A percentile compares a stretch with the other conserved stretches of the same genome.
These are phyloP conservation scores for Pseudomyrmex pallidus DNA, from an alignment of 1,140 invertebrate genomes.

Conservation along the genomic window DNA sequence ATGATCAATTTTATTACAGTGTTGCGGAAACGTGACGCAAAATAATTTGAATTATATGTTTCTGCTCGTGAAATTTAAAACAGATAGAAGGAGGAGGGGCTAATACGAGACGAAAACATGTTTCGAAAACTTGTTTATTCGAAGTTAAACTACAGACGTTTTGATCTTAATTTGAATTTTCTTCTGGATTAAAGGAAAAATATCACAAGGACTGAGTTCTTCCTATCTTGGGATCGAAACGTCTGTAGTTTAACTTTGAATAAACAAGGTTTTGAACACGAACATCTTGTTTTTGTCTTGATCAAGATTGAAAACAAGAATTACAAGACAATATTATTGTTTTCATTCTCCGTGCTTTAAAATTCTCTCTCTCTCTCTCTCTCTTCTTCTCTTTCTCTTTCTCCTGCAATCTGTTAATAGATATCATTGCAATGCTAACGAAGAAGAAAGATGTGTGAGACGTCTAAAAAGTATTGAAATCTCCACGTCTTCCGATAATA, in stretches of 20 bases:
- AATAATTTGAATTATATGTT: background rate
- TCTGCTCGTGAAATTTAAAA: too few species aligned
- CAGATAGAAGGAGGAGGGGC: too few species aligned
- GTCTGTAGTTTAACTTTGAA: too few species aligned
- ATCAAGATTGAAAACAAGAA: background rate
- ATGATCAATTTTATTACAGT: background rate
- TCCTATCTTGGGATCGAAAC: too few species aligned
- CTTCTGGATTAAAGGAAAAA: too few species aligned
- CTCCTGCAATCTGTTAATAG: background rate
- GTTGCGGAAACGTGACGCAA: background rate
- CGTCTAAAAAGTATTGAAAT: conserved; percentile 26
- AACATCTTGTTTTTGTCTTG: too few species aligned
- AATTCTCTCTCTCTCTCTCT: background rate
- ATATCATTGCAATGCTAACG: background rate
- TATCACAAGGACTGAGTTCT: too few species aligned
- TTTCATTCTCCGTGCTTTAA: background rate
- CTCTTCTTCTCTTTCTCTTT: background rate
- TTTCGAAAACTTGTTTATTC: too few species aligned
- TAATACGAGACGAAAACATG: too few species aligned
- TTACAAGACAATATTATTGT: background rate
- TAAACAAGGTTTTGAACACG: too few species aligned
- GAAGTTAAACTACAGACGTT: too few species aligned
- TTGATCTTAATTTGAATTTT: too few species aligned
- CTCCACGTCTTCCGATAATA: conserved; percentile 61
- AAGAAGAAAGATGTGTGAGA: background rate